A percentile compares a stretch with the other conserved stretches of the same genome.
These are phyloP conservation scores for Onthophagus sagittarius DNA, from an alignment of 2,888 invertebrate species.

Conservation along the genomic window DNA sequence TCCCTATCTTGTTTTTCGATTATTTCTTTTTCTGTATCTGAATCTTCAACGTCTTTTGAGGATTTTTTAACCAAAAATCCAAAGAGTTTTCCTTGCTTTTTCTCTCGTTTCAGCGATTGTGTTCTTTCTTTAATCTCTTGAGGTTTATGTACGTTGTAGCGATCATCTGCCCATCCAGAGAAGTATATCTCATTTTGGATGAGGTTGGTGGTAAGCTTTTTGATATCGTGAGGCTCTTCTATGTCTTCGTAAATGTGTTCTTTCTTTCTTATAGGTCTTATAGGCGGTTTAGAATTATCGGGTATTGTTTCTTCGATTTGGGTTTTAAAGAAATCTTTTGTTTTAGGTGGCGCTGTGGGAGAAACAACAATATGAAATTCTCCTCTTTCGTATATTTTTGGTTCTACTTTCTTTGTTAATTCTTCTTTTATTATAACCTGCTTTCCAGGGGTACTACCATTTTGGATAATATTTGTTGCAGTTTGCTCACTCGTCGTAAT, in stretches of 20 bases:
- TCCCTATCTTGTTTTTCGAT: slow-evolving; percentile 44
- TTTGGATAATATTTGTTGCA: slow-evolving; percentile 25
- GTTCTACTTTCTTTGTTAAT: slow-evolving; percentile 40
- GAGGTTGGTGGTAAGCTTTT: slow-evolving; percentile 37
- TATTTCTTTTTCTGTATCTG: slow-evolving; percentile 38
- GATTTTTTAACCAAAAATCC: slow-evolving; percentile 40
- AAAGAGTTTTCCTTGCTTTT: slow-evolving; percentile 40
- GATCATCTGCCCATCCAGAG: slow-evolving; percentile 38
- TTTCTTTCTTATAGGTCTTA: slow-evolving; percentile 32
- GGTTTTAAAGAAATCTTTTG: slow-evolving; percentile 38
- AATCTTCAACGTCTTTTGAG: slow-evolving; percentile 41
- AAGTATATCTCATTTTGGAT: slow-evolving; percentile 42
- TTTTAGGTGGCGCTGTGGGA: slow-evolving; percentile 37
- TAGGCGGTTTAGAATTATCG: slow-evolving; percentile 28
- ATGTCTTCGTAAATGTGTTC: slow-evolving; percentile 40
- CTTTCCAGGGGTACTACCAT: slow-evolving; percentile 18
- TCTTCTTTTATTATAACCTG: slow-evolving; percentile 38
- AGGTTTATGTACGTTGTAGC: slow-evolving; percentile 32
- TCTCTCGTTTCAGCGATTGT: slow-evolving; percentile 33
- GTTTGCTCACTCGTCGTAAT: slow-evolving; percentile 23
- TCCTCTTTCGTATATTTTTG: slow-evolving; percentile 40
- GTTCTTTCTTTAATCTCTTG: slow-evolving; percentile 22
- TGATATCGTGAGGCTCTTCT: slow-evolving; percentile 32
- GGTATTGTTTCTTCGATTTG: slow-evolving; percentile 38
- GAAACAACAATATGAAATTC: slow-evolving; percentile 42